Conservation (phyloP, 2,113 vertebrate genomes). For the Festucalex cinctus region DNA sequence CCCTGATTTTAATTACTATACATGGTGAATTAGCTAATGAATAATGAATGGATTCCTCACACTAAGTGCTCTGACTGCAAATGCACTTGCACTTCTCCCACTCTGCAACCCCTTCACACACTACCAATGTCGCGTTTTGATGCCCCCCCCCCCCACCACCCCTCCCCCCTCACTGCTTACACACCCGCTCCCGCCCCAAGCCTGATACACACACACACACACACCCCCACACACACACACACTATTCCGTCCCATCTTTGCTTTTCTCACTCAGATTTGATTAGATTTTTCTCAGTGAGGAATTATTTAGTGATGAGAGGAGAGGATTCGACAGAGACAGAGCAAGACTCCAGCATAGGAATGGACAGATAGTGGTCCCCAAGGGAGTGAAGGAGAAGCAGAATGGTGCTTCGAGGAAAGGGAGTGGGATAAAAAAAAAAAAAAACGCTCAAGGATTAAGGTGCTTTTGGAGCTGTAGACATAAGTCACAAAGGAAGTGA, state of each 20-base stretch:
- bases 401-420: conserved; percentile 57
- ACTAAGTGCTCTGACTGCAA: conserved; percentile 76
- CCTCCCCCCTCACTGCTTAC: too few relatives aligned
- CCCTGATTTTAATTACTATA: conserved; percentile 77
- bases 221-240: not conserved
- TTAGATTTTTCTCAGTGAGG: conserved; percentile 60
- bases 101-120: conserved; percentile 49
- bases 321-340: conserved; percentile 37
- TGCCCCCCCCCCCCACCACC: conserved; percentile 17
- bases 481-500: conserved; percentile 29
- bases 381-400: conserved; percentile 30
- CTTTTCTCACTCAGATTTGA: conserved; percentile 53
- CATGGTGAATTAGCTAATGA: conserved; percentile 77
- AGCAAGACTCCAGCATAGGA: conserved; percentile 49
- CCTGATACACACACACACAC: not conserved
- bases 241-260: conserved; percentile 5
- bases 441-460: conserved; percentile 40
- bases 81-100: conserved; percentile 61
- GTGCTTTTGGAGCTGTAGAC: conserved; percentile 41
- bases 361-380: conserved; percentile 48
- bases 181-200: not conserved
- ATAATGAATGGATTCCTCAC: conserved; percentile 76
- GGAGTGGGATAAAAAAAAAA: conserved; percentile 39
- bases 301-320: conserved; percentile 64
- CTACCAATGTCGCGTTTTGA: conserved; percentile 51